Evolutionary conservation across 2,113 vertebrate species (phyloP).

Genomic region (Oryzias javanicus): DNA sequence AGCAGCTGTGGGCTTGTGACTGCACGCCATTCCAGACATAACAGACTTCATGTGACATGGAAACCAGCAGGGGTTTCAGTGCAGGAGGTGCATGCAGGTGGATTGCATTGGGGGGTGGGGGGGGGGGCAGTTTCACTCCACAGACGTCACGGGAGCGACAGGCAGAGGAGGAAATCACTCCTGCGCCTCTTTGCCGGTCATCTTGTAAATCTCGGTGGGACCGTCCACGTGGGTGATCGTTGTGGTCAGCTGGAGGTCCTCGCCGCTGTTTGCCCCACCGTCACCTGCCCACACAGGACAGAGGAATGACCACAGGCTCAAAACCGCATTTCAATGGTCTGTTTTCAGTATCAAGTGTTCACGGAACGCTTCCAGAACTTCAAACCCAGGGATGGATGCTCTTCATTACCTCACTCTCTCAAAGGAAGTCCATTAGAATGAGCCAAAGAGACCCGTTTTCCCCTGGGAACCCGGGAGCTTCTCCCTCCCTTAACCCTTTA

Average conservation of each 20-base stretch:
- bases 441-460: conserved; percentile 60
- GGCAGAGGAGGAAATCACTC: conserved; percentile 73
- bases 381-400: conserved; percentile 53
- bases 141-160: conserved; percentile 24
- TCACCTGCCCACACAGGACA: conserved; percentile 45
- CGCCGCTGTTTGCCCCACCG: conserved; percentile 82
- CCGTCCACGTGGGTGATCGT: conserved; percentile 93
- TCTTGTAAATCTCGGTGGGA: conserved; percentile 91
- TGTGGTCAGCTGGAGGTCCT: conserved; percentile 94
- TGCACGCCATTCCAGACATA: conserved; percentile 28
- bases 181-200: conserved; percentile 92
- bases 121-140: conserved; percentile 19
- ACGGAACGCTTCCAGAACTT: conserved; percentile 44
- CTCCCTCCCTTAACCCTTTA: neutral
- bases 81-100: conserved; percentile 28
- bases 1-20: conserved; percentile 11
- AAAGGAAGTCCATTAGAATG: conserved; percentile 67
- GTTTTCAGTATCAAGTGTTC: too few relatives aligned
- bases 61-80: conserved; percentile 9
- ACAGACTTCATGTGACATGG: conserved; percentile 2
- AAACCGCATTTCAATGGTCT: neutral
- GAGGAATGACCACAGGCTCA: neutral
- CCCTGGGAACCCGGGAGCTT: conserved; percentile 50
- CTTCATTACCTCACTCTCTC: conserved; percentile 67
- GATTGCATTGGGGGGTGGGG: neutral